These are phyloP conservation scores for Odocoileus hemionus DNA, from an alignment of 2,113 vertebrate genomes.

Conservation along the genomic window DNA sequence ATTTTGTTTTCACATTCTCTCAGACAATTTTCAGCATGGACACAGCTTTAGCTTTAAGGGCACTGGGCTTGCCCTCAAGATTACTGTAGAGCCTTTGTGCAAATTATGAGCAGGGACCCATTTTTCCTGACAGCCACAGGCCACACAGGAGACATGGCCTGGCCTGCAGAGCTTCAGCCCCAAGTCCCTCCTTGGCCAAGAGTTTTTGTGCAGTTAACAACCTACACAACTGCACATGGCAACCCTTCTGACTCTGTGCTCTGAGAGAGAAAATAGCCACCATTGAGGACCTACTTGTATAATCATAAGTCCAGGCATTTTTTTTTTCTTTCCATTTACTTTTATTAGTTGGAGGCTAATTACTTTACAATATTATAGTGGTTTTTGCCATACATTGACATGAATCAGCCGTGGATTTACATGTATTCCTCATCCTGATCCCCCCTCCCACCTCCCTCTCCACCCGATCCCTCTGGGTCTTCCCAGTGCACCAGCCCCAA, in stretches of 20 bases:
- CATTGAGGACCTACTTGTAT: background rate
- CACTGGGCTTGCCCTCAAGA: background rate
- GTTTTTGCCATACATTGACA: too few relatives aligned
- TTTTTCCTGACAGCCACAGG: background rate
- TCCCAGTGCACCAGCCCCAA: too few relatives aligned
- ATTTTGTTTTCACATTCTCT: background rate
- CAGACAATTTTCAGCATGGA: background rate
- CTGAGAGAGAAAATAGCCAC: background rate
- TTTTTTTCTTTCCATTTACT: too few relatives aligned
- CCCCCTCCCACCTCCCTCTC: too few relatives aligned
- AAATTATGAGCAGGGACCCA: background rate
- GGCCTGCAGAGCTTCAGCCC: background rate
- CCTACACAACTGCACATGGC: fast-evolving
- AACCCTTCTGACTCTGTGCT: background rate
- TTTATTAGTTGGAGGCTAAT: too few relatives aligned
- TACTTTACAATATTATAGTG: too few relatives aligned
- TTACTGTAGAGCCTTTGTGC: background rate
- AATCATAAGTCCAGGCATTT: background rate
- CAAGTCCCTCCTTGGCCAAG: background rate
- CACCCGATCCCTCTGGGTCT: too few relatives aligned
- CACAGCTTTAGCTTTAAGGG: background rate
- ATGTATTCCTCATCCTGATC: too few relatives aligned
- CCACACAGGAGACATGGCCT: background rate
- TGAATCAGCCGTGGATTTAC: too few relatives aligned
- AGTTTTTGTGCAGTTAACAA: background rate